Base-by-base conservation (phyloP, 1,140 invertebrate species). In the Archivesica marissinica region DNA sequence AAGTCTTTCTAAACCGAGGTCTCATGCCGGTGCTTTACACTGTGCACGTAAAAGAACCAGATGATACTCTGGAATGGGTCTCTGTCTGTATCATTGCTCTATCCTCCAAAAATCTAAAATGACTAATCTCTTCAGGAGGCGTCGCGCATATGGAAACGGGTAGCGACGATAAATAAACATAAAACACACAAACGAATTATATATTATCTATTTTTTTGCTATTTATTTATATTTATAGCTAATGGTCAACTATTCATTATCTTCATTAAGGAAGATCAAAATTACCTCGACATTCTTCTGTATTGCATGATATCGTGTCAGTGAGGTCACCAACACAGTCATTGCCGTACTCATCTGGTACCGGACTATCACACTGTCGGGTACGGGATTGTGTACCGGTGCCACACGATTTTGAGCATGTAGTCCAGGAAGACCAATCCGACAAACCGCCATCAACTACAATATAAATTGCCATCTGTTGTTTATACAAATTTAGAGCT, bases 301-400 rank as follows among this genome's bases (percentile, higher is more conserved):
- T 56, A 35, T 68, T 75, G 39, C 87, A 88, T 2, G 25, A 17
- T 47, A 44, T 35, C 6, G 35, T 78, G 25, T 88, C 78, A 17
- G n/a, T 79, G 3, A 17, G 13, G 4, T 74, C 23, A 15, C 88
- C 88, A 13, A 28, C 11, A 68, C 88, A 89, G 6, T 90, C 83
- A 56, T 88, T 85, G 0, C 94, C 94, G 25, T 93, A 93, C 85
- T 90, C 90, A 30, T 89, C 88, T 9, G 94, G 94, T 35, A 89
- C 88, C 0, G 94, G 94, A 72, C 92, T 93, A 0, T 92, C 89
- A 87, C 94, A 95, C 0, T 88, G 88, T 39, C 94, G 70, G 0
- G 89, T 83, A 2, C 94, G 88, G 0, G 87, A 89, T 87, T 93
- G 92, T 23, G 91, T 89, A 0, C 97, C 97, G n/a, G 96, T 95